Percentiles rank a stretch among this genome's conserved stretches.
Evolutionary conservation across 2,113 vertebrate genomes (phyloP).

Genomic region (Vicugna pacos): DNA sequence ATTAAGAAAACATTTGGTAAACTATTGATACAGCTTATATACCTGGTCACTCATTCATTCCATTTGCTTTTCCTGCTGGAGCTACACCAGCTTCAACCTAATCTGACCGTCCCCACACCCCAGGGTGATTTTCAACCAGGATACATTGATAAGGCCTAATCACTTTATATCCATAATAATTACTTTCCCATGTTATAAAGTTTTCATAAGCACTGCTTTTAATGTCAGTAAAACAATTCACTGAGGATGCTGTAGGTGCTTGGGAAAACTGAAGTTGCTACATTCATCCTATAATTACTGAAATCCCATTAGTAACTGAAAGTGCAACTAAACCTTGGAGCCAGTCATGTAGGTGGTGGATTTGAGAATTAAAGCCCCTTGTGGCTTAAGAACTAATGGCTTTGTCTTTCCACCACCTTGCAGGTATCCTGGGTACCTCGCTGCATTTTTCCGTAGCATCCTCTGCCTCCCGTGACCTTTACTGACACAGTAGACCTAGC

Average conservation of each 20-base stretch:
- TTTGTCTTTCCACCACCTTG: not conserved
- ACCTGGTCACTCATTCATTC: not conserved
- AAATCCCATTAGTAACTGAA: not conserved
- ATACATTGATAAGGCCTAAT: not conserved
- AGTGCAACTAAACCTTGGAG: not conserved
- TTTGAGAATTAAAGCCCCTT: not conserved
- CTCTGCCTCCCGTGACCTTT: not conserved
- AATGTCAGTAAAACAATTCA: not conserved
- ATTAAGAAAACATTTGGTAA: not conserved
- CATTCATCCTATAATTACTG: not conserved
- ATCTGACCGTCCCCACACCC: not conserved
- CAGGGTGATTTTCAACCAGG: not conserved
- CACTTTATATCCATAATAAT: not conserved
- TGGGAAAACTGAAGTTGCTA: not conserved
- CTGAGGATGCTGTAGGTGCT: not conserved
- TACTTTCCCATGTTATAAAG: not conserved
- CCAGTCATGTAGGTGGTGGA: not conserved
- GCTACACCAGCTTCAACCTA: not conserved
- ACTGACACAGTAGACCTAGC: not conserved
- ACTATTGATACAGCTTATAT: not conserved
- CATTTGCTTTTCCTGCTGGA: not conserved
- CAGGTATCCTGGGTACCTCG: not conserved
- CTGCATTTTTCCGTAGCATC: not conserved
- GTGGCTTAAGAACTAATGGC: not conserved
- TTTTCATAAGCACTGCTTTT: not conserved